A percentile compares a stretch with the other conserved stretches of the same genome.
These are phyloP conservation scores for Peromyscus leucopus DNA, from an alignment of 2,113 vertebrate species.

Conservation along the genomic window DNA sequence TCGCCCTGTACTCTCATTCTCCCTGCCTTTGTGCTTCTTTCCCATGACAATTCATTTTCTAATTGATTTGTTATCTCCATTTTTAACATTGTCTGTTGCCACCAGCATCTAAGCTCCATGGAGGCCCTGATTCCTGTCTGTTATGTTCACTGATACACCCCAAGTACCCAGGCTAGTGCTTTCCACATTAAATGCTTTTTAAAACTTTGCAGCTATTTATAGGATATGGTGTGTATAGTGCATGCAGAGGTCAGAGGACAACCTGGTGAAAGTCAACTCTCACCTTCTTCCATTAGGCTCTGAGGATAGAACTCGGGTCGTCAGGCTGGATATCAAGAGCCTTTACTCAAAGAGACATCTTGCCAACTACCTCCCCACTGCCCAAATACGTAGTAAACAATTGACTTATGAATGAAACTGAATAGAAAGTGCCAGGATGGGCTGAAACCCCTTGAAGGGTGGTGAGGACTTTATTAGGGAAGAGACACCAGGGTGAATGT, in stretches of 20 bases:
- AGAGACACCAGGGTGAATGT: background rate
- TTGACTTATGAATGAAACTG: background rate
- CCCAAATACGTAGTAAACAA: background rate
- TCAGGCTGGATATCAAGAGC: background rate
- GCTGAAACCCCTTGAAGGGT: background rate
- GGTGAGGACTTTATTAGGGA: background rate
- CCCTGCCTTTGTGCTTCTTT: background rate
- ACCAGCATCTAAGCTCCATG: background rate
- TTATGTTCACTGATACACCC: background rate
- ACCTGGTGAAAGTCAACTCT: too few species aligned
- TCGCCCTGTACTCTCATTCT: background rate
- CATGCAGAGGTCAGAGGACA: background rate
- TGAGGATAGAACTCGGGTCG: background rate
- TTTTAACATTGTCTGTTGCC: slow-evolving; percentile 16
- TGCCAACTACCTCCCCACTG: background rate
- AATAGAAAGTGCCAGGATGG: background rate
- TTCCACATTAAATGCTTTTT: background rate
- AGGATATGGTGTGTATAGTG: background rate
- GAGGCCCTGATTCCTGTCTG: background rate
- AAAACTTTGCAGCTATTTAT: background rate
- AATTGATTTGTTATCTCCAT: background rate
- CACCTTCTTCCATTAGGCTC: background rate
- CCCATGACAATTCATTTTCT: background rate
- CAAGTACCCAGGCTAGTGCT: background rate
- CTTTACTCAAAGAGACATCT: background rate